Evolutionary conservation across 2,888 invertebrate species (phyloP), one percentile per base, ranked within the genome.

Genomic region (Drosophila meridiana): DNA sequence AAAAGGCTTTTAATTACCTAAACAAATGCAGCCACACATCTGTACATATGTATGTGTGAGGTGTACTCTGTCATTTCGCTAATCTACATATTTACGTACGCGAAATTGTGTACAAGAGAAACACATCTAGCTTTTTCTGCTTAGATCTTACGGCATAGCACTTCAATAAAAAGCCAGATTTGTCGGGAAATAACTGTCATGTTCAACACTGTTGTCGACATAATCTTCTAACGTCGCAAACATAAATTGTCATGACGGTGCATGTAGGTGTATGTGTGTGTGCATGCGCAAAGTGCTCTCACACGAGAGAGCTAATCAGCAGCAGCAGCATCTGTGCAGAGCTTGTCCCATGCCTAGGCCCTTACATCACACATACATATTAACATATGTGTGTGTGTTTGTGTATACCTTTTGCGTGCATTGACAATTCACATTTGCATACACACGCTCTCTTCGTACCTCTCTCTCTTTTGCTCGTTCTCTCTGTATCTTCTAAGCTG

Each of bases 221-320:
- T 50, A 59, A 45, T 57, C 26, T 11, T 34, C 52, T 32, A 50
- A 9, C 2, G n/a, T n/a, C 32, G 20, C 45, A 30, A 59, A n/a
- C 34, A 59, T 47, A 58, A 58, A 58, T 34, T 58, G 9, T 14
- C 28, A 38, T 38, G 14, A n/a, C 11, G 3, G 7, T 30, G 14
- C 20, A 13, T 55, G 5, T 28, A n/a, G 43, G 4, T 36, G 13
- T 53, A 20, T 56, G 28, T 55, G 30, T 47, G 47, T 63, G 61
- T 68, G 28, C 76, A 78, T 78, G 78, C 80, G 80, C 78, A 76
- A 60, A 61, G 28, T 55, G 32, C 55, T 61, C 48, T 64, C 20
- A 28, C 45, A 38, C 28, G 55, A 74, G 66, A 59, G 59, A 38
- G 42, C n/a, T 50, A 50, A 50, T 50, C 50, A 50, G 4, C 32